Evolutionary conservation across 1,140 invertebrate species (phyloP).

Genomic region (Hylyphantes graminicola): DNA sequence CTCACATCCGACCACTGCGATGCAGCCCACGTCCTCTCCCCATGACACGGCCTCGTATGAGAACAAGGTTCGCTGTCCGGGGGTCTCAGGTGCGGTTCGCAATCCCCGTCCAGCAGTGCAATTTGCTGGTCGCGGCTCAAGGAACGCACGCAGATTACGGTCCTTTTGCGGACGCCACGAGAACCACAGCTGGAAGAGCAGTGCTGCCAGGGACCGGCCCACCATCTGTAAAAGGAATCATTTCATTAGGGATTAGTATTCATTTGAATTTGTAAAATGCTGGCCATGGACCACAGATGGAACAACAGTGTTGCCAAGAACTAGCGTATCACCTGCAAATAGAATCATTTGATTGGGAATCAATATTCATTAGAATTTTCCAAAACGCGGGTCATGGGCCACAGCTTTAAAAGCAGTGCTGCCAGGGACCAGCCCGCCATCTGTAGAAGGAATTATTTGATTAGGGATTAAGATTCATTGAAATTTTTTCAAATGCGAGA

Average conservation of each 20-base stretch:
- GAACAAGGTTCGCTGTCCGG: conserved; percentile 75
- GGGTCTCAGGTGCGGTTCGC: conserved; percentile 73
- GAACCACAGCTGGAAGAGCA: conserved; percentile 80
- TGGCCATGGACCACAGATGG: no score
- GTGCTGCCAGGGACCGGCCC: conserved; percentile 84
- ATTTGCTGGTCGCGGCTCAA: conserved; percentile 74
- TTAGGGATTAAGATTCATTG: no score
- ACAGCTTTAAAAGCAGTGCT: conserved; percentile 82
- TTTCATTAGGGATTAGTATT: no score
- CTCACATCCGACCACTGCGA: conserved; percentile 68
- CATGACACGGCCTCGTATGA: conserved; percentile 72
- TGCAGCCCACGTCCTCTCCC: conserved; percentile 65
- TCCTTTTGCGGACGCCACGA: conserved; percentile 74
- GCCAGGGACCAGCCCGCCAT: conserved; percentile 86
- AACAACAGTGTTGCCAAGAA: no score
- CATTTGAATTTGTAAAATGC: no score
- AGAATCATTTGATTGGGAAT: no score
- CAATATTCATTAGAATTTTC: no score
- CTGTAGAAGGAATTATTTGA: conserved; percentile 59
- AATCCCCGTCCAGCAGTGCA: conserved; percentile 78
- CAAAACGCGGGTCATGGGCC: no score
- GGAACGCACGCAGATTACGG: conserved; percentile 78
- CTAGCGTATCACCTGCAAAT: no score
- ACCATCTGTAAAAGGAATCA: conserved; percentile 72
- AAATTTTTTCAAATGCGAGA: no score